phyloP scores from a whole-genome alignment of 2,888 invertebrate species.

The Sesia bembeciformis region DNA sequence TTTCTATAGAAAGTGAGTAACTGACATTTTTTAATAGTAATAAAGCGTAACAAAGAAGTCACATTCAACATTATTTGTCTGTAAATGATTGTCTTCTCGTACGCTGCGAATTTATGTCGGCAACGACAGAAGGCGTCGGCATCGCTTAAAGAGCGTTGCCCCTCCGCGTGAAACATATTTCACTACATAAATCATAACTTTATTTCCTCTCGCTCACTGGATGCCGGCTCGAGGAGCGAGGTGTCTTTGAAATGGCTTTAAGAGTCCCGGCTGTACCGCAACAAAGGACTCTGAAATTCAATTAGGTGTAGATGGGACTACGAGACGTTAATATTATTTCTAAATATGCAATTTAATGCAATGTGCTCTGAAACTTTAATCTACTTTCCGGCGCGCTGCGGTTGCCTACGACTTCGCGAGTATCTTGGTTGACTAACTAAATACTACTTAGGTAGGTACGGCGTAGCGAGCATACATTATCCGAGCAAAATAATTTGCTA shows the following conservation, averaged over 20 bases:
- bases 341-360: conserved; percentile 33
- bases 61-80: background rate
- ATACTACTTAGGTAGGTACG: background rate
- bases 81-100: background rate
- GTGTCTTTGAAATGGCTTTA: conserved; percentile 67
- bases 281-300: conserved; percentile 64
- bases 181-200: conserved; percentile 72
- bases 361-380: background rate
- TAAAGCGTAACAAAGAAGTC: background rate
- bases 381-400: background rate
- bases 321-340: conserved; percentile 40
- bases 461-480: background rate
- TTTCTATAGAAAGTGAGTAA: background rate
- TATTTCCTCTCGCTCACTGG: conserved; percentile 66
- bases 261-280: conserved; percentile 54
- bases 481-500: background rate
- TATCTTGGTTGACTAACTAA: background rate
- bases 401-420: background rate
- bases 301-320: conserved; percentile 48
- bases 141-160: conserved; percentile 32
- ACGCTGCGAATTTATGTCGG: conserved; percentile 33
- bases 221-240: conserved; percentile 38
- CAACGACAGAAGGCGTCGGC: conserved; percentile 39
- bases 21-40: background rate
- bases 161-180: conserved; percentile 56